Evolutionary conservation across 2,797 vertebrate species (phyloP).

Genomic region (Coregonus suidteri): DNA sequence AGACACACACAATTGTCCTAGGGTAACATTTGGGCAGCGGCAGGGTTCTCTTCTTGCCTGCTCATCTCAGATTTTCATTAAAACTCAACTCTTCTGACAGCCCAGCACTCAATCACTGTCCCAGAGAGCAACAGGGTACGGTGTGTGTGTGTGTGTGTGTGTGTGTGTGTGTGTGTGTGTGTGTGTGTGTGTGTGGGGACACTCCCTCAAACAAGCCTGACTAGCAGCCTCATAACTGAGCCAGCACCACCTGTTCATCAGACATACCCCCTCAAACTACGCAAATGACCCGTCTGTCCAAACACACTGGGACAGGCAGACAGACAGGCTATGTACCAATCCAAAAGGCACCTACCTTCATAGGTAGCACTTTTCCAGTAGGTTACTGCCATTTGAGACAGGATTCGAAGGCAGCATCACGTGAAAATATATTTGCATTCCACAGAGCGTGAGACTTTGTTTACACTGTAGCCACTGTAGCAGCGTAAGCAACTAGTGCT

Average conservation of each 20-base stretch:
- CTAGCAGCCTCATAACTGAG: slow-evolving; percentile 9
- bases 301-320: background rate
- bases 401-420: no score
- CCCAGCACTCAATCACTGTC: slow-evolving; percentile 61
- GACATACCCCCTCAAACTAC: background rate
- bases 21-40: slow-evolving; percentile 52
- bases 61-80: slow-evolving; percentile 73
- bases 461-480: no score
- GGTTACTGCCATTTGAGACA: no score
- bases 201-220: background rate
- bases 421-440: no score
- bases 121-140: slow-evolving; percentile 42
- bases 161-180: no score
- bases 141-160: background rate
- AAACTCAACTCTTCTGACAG: slow-evolving; percentile 60
- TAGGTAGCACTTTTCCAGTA: no score
- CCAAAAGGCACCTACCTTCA: no score
- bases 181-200: no score
- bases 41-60: slow-evolving; percentile 61
- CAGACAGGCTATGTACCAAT: background rate
- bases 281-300: background rate
- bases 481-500: no score
- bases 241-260: slow-evolving; percentile 19
- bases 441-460: no score
- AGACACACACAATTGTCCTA: slow-evolving; percentile 14